These are phyloP conservation scores for Griposia aprilina DNA, from an alignment of 2,888 invertebrate genomes.

Conservation along the genomic window DNA sequence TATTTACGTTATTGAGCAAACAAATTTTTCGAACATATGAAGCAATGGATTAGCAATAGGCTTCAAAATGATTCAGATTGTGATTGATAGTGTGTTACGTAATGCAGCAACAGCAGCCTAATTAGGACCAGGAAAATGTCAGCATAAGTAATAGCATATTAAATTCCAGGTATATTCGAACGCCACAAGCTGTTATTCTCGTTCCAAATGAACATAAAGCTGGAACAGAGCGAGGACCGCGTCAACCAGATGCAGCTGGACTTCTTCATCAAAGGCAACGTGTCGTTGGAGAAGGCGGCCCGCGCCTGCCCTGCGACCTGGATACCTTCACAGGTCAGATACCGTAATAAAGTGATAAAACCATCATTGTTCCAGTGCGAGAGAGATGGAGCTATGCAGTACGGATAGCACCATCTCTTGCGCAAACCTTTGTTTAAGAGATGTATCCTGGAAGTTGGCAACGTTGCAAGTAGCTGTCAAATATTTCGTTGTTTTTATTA, in stretches of 20 bases:
- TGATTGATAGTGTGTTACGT: too few relatives aligned
- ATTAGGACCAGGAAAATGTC: background rate
- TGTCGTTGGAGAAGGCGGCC: slow-evolving; percentile 94
- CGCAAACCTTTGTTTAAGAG: background rate
- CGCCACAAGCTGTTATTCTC: slow-evolving; percentile 97
- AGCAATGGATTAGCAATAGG: too few relatives aligned
- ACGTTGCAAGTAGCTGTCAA: background rate
- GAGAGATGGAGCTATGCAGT: background rate
- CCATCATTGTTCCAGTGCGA: background rate
- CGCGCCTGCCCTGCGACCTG: slow-evolving; percentile 93
- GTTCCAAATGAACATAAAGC: slow-evolving; percentile 96
- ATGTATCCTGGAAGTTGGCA: background rate
- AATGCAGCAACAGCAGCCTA: too few relatives aligned
- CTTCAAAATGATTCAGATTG: too few relatives aligned
- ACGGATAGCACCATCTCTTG: background rate
- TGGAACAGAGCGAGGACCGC: slow-evolving; percentile 93
- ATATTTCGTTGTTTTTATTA: background rate
- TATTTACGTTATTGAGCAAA: too few relatives aligned
- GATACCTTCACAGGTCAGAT: slow-evolving; percentile 91
- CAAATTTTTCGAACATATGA: too few relatives aligned
- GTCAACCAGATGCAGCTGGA: slow-evolving; percentile 94
- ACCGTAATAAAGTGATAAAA: background rate
- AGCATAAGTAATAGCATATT: background rate
- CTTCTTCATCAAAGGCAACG: slow-evolving; percentile 97
- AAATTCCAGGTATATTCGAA: slow-evolving; percentile 95